phyloP scores from a whole-genome alignment of 1,140 invertebrate genomes.

The Trichonephila clavipes region DNA sequence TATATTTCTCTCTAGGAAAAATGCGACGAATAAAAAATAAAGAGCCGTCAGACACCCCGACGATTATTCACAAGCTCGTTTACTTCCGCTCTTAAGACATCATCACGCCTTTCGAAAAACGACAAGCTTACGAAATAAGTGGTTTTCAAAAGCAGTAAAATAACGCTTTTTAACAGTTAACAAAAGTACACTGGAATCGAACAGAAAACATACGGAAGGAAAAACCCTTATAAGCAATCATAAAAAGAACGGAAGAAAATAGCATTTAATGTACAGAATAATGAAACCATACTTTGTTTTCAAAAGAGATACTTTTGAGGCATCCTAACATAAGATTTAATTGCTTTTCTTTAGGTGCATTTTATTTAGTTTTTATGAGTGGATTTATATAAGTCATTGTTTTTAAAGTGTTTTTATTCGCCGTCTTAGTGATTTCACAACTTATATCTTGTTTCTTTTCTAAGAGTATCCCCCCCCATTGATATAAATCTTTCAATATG shows the following conservation, averaged over 20 bases:
- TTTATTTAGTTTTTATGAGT: too few species aligned
- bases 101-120: neutral
- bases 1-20: neutral
- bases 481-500: too few species aligned
- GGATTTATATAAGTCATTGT: too few species aligned
- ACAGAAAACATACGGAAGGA: neutral
- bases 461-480: too few species aligned
- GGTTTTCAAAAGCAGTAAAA: neutral
- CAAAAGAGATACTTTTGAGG: too few species aligned
- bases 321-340: too few species aligned
- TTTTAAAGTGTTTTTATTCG: too few species aligned
- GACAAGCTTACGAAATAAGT: neutral
- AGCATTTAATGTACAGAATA: too few species aligned
- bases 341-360: too few species aligned
- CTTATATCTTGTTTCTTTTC: too few species aligned
- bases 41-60: neutral
- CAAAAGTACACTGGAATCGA: neutral
- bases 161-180: neutral
- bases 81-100: constrained; percentile 19
- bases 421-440: too few species aligned
- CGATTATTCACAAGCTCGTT: neutral
- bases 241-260: neutral
- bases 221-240: neutral
- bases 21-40: neutral
- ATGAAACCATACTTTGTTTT: too few species aligned